Evolutionary conservation across 2,888 invertebrate species (phyloP).

Genomic region (Papilio demoleus): DNA sequence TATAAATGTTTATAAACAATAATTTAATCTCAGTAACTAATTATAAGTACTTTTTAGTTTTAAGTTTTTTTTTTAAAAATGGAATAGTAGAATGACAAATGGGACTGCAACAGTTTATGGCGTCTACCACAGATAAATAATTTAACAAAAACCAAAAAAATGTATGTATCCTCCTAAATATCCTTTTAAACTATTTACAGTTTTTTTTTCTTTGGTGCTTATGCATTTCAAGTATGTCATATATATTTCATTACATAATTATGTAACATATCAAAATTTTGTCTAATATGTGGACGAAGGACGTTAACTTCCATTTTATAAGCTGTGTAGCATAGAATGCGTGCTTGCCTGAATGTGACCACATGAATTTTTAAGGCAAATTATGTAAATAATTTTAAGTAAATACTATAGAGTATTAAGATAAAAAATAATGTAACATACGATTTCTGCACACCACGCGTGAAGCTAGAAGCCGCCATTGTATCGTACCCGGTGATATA

Average conservation of each 20-base stretch:
- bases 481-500: too few relatives aligned
- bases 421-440: not conserved
- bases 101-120: too few relatives aligned
- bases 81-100: too few relatives aligned
- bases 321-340: conserved; percentile 65
- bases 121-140: too few relatives aligned
- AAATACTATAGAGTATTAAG: not conserved
- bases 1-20: not conserved
- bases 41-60: not conserved
- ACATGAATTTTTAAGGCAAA: conserved; percentile 41
- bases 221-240: conserved; percentile 49
- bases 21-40: not conserved
- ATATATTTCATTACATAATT: conserved; percentile 17
- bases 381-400: conserved; percentile 40
- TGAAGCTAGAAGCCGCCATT: too few relatives aligned
- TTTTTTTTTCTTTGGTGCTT: conserved; percentile 53
- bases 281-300: not conserved
- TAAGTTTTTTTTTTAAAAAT: not conserved
- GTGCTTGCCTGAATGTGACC: conserved; percentile 60
- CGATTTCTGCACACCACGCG: too few relatives aligned
- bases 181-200: not conserved
- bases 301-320: conserved; percentile 21
- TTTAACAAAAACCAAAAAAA: too few relatives aligned
- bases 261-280: conserved; percentile 44
- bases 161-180: too few relatives aligned